Percentiles rank a stretch among this genome's conserved stretches.
These are phyloP conservation scores for Ophraella communa DNA, from an alignment of 2,888 invertebrate genomes.

Conservation along the genomic window DNA sequence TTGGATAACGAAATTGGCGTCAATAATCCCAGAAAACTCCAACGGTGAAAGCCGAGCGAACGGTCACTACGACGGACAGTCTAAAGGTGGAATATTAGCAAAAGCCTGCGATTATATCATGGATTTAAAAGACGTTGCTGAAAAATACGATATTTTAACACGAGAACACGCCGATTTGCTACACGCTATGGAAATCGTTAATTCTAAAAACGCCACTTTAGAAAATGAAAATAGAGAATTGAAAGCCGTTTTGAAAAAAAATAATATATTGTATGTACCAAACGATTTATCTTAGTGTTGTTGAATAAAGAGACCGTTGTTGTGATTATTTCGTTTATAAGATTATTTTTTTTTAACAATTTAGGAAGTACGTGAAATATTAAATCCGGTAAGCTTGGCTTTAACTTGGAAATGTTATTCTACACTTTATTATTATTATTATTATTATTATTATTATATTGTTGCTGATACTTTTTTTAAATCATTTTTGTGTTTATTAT, in stretches of 20 bases:
- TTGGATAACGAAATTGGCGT: constrained; percentile 93
- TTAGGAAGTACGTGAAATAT: neutral
- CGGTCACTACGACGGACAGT: constrained; percentile 71
- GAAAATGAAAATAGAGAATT: constrained; percentile 79
- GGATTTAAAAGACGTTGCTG: constrained; percentile 80
- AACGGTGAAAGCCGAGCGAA: constrained; percentile 68
- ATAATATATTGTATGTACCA: constrained; percentile 61
- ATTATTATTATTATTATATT: neutral
- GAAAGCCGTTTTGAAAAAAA: constrained; percentile 70
- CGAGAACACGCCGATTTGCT: constrained; percentile 75
- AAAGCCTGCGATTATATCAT: constrained; percentile 95
- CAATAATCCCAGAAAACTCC: constrained; percentile 78
- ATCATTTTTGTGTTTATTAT: neutral
- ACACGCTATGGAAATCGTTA: constrained; percentile 73
- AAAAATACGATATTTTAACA: constrained; percentile 68
- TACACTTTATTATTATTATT: neutral
- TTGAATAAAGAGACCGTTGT: neutral
- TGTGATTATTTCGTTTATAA: neutral
- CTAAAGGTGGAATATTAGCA: constrained; percentile 93
- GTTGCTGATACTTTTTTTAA: neutral
- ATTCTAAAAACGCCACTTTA: constrained; percentile 74
- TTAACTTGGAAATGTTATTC: neutral
- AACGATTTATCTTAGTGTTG: constrained; percentile 25
- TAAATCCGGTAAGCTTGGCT: neutral
- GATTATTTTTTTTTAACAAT: neutral